Evolutionary conservation across 2,113 vertebrate species (phyloP), one percentile per base, ranked within the genome.

Genomic region (Malurus elegans): DNA sequence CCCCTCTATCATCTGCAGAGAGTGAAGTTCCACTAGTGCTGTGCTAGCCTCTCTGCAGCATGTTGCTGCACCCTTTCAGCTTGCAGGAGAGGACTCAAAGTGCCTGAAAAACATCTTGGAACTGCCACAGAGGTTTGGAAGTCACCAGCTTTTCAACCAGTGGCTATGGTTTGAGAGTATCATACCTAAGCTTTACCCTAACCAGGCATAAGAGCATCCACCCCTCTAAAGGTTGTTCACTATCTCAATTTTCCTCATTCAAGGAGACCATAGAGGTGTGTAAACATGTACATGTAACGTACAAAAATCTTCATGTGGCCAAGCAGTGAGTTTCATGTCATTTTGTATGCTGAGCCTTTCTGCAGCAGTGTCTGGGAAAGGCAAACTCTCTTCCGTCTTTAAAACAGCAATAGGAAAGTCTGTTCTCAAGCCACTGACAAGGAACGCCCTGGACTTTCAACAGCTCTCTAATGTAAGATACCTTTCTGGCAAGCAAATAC

Each of bases 1-100:
- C 13, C 40, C 38, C 38, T 20, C 15, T 19, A 13, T 50, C 0
- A 0, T 16, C 36, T 31, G n/a, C 67, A 51, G 44, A 6, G 36
- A 4, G 29, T 14, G 10, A 31, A 76, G 24, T 31, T 6, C 16
- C 6, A 1, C 14, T 29, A 4, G 1, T 4, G 25, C 29, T 47
- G 18, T 6, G 6, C 54, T 21, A 50, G 65, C 13, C 28, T 58
- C 28, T 42, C 28, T 58, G 51, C 50, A 44, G 61, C 0, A 0
- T 51, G 9, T 19, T 45, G 31, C 56, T 70, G 40, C 21, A 47
- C 14, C 23, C 48, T 82, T 58, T 31, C 57, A 48, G 26, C 48
- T 32, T 45, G 14, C 29, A 54, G 48, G 44, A 81, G 31, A 3
- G 25, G 24, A 4, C 28, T 45, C 47, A 61, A 34, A 70, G 54